Base-by-base conservation (phyloP, 2,888 invertebrate genomes). In the Pheosia tremula region DNA sequence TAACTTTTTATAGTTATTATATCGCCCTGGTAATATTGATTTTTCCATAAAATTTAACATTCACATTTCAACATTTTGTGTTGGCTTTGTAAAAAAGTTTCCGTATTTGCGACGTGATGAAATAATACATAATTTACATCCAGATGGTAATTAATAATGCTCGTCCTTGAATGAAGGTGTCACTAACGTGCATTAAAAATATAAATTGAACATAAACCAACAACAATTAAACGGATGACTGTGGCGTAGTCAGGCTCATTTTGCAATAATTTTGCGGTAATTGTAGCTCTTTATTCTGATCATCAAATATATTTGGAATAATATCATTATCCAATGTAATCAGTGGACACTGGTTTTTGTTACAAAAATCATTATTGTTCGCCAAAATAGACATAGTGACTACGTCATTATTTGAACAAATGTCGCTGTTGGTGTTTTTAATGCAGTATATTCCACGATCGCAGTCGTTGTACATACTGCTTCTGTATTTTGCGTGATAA, bases 341-440 rank as follows among this genome's bases (percentile, higher is more conserved):
- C 62, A 63, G 57, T 66, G 68, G 60, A 72, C 71, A 74, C 63
- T 57, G 5, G 57, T 63, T 71, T 73, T 72, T 75, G 59, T 58
- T 61, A 56, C 60, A 61, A 66, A 72, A 59, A 67, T 68, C 47
- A 56, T 59, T 66, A 64, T 60, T 74, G 69, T 75, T 63, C 62
- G 65, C 69, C 24, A 59, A 63, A 72, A 67, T 70, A 58, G 52
- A 59, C 58, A 57, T 54, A 39, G 55, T 59, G 63, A 61, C 52
- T 49, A 38, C 49, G 71, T 65, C 62, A 65, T 70, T 75, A 70
- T 75, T 75, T 75, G 68, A 62, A 72, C 76, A 75, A 68, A 61
- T 75, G 72, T 13, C 11, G 41, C 45, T 68, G 49, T 65, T 61
- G 56, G 57, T 64, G 63, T 66, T 66, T 61, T 60, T 62, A 64